phyloP scores from a whole-genome alignment of 2,797 vertebrate genomes.

The Arctocebus calabarensis region DNA sequence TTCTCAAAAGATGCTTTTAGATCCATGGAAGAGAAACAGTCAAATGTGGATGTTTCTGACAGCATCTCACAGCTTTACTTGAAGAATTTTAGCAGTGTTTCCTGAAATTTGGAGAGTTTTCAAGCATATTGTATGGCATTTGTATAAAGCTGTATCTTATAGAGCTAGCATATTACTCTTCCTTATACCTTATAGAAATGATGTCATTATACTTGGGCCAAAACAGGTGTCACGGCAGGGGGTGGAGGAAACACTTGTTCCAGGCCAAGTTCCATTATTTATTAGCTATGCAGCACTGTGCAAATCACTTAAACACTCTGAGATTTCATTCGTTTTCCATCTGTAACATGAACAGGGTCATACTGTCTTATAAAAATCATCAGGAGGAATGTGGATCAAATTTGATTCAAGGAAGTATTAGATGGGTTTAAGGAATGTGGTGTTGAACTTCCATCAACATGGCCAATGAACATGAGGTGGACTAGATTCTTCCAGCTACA shows the following conservation, averaged over 20 bases:
- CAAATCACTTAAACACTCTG: neutral
- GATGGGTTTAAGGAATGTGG: neutral
- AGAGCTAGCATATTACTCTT: neutral
- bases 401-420: neutral
- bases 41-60: conserved; percentile 18
- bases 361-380: neutral
- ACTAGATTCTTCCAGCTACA: neutral
- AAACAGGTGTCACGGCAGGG: neutral
- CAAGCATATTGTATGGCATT: neutral
- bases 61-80: conserved; percentile 63
- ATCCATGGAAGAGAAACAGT: conserved; percentile 31
- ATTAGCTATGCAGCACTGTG: neutral
- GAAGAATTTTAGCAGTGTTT: conserved; percentile 61
- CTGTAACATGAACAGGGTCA: neutral
- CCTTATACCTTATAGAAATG: neutral
- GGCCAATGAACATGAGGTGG: neutral
- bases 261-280: neutral
- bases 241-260: neutral
- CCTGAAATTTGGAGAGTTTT: conserved; percentile 55
- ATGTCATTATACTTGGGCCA: no score
- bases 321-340: neutral
- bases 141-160: neutral
- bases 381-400: neutral
- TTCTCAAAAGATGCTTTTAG: conserved; percentile 59
- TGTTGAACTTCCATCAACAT: neutral